Conservation (phyloP, 2,797 vertebrate genomes). For the Alfaro cultratus region DNA sequence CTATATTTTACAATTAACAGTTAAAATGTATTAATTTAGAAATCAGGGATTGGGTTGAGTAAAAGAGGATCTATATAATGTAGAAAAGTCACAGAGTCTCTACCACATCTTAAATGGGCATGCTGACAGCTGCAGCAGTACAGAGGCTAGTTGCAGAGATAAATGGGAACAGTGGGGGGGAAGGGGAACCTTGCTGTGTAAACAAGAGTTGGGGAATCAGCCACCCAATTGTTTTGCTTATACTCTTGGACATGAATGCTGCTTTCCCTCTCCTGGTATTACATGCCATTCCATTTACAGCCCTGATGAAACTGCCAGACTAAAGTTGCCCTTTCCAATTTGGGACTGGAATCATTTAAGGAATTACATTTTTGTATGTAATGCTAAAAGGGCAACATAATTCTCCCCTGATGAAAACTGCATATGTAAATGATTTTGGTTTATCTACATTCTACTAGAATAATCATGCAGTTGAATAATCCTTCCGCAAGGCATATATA, state of each 20-base stretch:
- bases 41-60: slow-evolving; percentile 26
- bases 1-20: background rate
- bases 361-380: slow-evolving; percentile 28
- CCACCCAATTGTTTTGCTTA: slow-evolving; percentile 78
- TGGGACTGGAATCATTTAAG: slow-evolving; percentile 64
- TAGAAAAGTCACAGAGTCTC: background rate
- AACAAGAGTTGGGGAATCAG: slow-evolving; percentile 77
- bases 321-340: slow-evolving; percentile 64
- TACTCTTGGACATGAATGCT: slow-evolving; percentile 79
- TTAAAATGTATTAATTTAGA: background rate
- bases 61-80: background rate
- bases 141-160: slow-evolving; percentile 48
- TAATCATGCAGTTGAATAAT: background rate
- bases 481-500: background rate
- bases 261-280: slow-evolving; percentile 70
- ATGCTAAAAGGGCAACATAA: slow-evolving; percentile 19
- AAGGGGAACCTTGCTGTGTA: slow-evolving; percentile 59
- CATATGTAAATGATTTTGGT: background rate
- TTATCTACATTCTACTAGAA: background rate
- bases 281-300: slow-evolving; percentile 95
- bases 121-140: slow-evolving; percentile 30
- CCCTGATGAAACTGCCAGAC: slow-evolving; percentile 61
- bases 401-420: slow-evolving; percentile 5
- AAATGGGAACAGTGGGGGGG: slow-evolving; percentile 36
- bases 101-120: slow-evolving; percentile 78